Conservation (phyloP, 1,140 invertebrate genomes). For the Bombus ignitus region DNA sequence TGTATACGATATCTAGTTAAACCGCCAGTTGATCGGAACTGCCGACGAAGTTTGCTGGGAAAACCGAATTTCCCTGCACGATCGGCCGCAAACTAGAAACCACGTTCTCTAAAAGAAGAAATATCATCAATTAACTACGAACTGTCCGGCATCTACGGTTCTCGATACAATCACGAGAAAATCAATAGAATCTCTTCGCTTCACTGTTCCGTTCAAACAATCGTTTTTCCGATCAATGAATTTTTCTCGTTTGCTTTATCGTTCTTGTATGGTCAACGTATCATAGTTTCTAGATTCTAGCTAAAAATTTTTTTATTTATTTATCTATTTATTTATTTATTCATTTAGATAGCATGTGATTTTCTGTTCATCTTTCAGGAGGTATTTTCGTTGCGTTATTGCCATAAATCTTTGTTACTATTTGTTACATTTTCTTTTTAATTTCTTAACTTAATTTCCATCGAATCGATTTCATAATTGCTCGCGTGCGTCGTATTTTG, state of each 20-base stretch:
- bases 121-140: conserved; percentile 12
- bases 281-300: too few relatives aligned
- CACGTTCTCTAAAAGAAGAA: conserved; percentile 23
- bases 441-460: background rate
- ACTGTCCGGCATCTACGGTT: background rate
- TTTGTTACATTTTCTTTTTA: background rate
- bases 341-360: too few relatives aligned
- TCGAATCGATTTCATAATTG: background rate
- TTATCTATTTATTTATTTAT: too few relatives aligned
- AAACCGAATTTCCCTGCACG: conserved; percentile 31
- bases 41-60: conserved; percentile 22
- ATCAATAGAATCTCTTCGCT: background rate
- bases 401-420: background rate
- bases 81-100: conserved; percentile 15
- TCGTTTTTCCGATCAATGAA: conserved; percentile 1
- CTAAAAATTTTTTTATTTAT: too few relatives aligned
- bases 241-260: background rate
- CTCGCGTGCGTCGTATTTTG: background rate
- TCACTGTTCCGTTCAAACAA: background rate
- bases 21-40: conserved; percentile 16
- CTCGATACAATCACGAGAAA: background rate
- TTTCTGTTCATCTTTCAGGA: background rate
- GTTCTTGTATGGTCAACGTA: too few relatives aligned
- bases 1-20: conserved; percentile 39
- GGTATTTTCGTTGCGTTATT: background rate